Percentiles rank a stretch among this genome's conserved stretches.
Conservation (phyloP, 2,797 vertebrate genomes). For the Mormyrops boulengeri region DNA sequence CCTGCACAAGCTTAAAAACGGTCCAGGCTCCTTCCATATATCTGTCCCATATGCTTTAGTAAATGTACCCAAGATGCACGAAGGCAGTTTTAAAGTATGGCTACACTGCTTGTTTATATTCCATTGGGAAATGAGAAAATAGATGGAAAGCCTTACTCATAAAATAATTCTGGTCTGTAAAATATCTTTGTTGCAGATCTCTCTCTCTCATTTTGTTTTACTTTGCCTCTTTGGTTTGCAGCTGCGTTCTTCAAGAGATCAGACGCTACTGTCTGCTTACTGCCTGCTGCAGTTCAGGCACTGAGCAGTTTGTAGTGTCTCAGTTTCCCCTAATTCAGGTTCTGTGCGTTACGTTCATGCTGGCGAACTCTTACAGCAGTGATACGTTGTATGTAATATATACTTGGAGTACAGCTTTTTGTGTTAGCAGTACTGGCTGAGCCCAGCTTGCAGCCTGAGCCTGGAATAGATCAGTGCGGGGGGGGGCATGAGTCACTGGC, state of each 20-base stretch:
- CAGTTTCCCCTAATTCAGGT: conserved; percentile 14
- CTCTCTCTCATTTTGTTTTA: background rate
- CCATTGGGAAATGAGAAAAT: conserved; percentile 11
- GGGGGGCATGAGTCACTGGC: background rate
- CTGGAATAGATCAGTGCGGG: conserved; percentile 2
- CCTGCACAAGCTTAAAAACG: background rate
- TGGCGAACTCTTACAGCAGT: background rate
- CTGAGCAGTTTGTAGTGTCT: background rate
- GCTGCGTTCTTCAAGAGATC: background rate
- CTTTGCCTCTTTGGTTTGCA: background rate
- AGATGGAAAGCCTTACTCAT: conserved; percentile 1
- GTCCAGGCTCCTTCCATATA: background rate
- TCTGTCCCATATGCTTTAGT: background rate
- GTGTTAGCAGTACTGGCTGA: conserved; percentile 22
- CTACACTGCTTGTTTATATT: conserved; percentile 3
- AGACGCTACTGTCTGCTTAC: background rate
- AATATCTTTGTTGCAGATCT: background rate
- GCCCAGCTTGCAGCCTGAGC: background rate
- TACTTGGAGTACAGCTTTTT: background rate
- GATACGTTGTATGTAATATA: background rate
- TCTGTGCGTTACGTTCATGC: background rate
- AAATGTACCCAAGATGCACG: background rate
- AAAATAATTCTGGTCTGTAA: conserved; percentile 6
- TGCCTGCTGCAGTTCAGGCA: background rate
- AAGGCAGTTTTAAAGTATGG: background rate